Base-by-base conservation (phyloP, 2,888 invertebrate species). In the Cantharis rustica region DNA sequence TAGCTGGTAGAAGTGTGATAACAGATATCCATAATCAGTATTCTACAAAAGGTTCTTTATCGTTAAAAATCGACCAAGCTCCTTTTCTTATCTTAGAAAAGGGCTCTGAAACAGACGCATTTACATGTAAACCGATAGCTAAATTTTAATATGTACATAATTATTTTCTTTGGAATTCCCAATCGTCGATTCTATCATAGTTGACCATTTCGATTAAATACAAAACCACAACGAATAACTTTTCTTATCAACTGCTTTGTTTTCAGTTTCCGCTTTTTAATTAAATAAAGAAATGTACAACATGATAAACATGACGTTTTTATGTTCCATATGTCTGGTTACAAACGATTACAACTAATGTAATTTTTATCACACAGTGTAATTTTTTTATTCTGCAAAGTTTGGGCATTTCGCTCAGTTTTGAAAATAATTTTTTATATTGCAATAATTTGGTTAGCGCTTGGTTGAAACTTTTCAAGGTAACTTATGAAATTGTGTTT, bases 51-150 rank as follows among this genome's bases (percentile, higher is more conserved):
- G 64, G 64, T 16, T 20, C 23, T n/a, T 66, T 66, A 66, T 20
- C 20, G 64, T 66, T 13, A 23, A 66, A 66, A 23, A 66, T n/a
- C 64, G 16, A 4, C 13, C n/a, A 20, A 16, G 15, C 16, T 64
- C 16, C n/a, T 7, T 47, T 47, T 20, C 64, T 20, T 66, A 16
- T 66, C 64, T 66, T 75, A 75, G 68, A 69, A 69, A 75, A 75
- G 47, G 47, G 47, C 47, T 47, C 47, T 47, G 47, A 47, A 47
- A 47, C 47, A 2, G 47, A 47, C 47, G 3, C n/a, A 47, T 47
- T 47, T 47, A n/a, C 47, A 47, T 47, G 47, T n/a, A 47, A 47
- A 47, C 47, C n/a, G 47, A 47, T n/a, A 47, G 47, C n/a, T 47
- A 47, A 47, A 47, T 47, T 47, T 47, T 47, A 47, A n/a, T n/a